Conservation (phyloP, 2,113 vertebrate species). For the Urocynchramus pylzowi region DNA sequence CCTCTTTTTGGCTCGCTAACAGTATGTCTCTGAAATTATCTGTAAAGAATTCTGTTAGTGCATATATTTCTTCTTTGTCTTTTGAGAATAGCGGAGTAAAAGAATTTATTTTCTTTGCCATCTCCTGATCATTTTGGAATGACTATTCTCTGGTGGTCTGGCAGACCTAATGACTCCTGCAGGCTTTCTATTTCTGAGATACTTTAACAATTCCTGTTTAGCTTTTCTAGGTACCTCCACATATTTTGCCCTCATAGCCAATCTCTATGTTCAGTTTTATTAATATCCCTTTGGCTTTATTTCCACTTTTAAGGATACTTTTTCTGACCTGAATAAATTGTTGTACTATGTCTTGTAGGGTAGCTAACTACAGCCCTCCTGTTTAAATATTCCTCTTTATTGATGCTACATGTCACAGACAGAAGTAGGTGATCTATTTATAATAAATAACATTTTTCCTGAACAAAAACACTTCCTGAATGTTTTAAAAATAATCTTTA, state of each 20-base stretch:
- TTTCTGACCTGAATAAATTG: conserved; percentile 30
- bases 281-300: not conserved
- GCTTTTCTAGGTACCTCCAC: not conserved
- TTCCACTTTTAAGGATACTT: conserved; percentile 6
- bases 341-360: not conserved
- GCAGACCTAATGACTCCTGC: not conserved
- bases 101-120: conserved; percentile 48
- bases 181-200: not conserved
- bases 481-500: not conserved
- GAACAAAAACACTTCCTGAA: not conserved
- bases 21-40: conserved; percentile 25
- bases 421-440: not conserved
- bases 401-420: not conserved
- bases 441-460: not conserved
- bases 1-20: conserved; percentile 2
- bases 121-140: conserved; percentile 39
- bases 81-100: conserved; percentile 41
- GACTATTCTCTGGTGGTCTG: conserved; percentile 17
- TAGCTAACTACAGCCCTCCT: not conserved
- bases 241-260: not conserved
- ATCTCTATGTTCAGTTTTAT: not conserved
- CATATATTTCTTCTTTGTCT: conserved; percentile 51
- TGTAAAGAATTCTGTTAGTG: conserved; percentile 39
- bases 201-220: not conserved
- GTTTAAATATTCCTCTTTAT: conserved; percentile 1